phyloP scores from a whole-genome alignment of 1,140 invertebrate genomes.

The Telenomus remus region DNA sequence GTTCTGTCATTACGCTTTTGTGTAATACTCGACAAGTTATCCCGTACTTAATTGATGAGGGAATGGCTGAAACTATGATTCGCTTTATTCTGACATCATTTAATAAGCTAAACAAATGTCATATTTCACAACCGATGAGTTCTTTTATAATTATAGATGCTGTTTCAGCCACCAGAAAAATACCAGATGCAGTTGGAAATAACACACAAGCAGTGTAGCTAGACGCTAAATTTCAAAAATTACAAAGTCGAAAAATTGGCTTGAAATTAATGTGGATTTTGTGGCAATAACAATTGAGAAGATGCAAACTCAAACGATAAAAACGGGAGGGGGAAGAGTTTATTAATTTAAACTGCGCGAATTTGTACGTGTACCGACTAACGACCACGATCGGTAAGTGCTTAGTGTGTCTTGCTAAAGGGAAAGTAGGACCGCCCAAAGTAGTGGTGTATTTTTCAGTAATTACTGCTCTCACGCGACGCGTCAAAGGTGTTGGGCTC shows the following conservation, averaged over 20 bases:
- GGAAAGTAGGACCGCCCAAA: slow-evolving; percentile 64
- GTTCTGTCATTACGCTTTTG: slow-evolving; percentile 15
- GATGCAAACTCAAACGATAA: slow-evolving; percentile 50
- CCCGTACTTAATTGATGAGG: slow-evolving; percentile 18
- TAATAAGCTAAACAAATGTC: not conserved
- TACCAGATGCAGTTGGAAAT: too few relatives aligned
- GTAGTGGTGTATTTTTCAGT: slow-evolving; percentile 68
- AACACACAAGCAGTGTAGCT: too few relatives aligned
- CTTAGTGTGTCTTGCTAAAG: slow-evolving; percentile 68
- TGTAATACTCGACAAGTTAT: slow-evolving; percentile 11
- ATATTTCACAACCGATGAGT: too few relatives aligned
- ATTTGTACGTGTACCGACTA: slow-evolving; percentile 70
- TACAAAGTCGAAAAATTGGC: not conserved
- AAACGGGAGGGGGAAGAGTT: slow-evolving; percentile 51
- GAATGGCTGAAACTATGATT: slow-evolving; percentile 12
- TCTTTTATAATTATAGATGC: too few relatives aligned
- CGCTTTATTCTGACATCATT: slow-evolving; percentile 5
- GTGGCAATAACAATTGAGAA: slow-evolving; percentile 10
- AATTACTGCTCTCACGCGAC: slow-evolving; percentile 73
- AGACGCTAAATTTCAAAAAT: too few relatives aligned
- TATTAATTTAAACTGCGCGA: slow-evolving; percentile 63
- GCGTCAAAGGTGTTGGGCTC: slow-evolving; percentile 66
- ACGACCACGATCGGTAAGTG: slow-evolving; percentile 65
- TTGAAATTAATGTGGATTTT: not conserved
- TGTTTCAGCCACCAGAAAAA: too few relatives aligned